A percentile compares a stretch with the other conserved stretches of the same genome.
Evolutionary conservation across 2,797 vertebrate genomes (phyloP).

Genomic region (Falco concolor): DNA sequence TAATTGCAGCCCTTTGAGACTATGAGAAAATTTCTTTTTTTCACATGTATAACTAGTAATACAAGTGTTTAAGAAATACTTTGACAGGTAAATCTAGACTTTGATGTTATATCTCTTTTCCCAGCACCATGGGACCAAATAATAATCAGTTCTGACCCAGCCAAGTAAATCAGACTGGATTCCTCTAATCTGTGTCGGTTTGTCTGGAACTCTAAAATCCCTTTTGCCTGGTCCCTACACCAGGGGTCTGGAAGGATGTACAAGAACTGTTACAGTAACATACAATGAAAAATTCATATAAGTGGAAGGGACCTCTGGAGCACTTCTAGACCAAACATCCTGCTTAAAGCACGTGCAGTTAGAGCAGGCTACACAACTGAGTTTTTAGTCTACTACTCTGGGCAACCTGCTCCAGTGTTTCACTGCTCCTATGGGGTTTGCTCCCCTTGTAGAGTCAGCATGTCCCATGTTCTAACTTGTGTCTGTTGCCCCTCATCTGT

Average conservation of each 20-base stretch:
- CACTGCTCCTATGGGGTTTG: accelerated
- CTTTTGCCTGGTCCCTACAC: background rate
- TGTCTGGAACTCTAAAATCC: background rate
- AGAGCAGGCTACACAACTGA: background rate
- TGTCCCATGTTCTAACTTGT: background rate
- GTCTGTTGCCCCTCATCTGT: background rate
- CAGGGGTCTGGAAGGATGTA: background rate
- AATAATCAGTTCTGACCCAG: background rate
- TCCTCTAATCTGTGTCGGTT: background rate
- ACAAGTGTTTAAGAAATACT: background rate
- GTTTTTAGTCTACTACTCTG: background rate
- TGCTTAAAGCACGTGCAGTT: background rate
- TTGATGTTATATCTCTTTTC: background rate
- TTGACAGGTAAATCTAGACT: background rate
- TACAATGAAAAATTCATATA: background rate
- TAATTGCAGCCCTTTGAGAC: background rate
- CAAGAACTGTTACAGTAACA: background rate
- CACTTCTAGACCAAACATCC: background rate
- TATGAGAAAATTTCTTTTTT: background rate
- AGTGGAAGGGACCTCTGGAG: background rate
- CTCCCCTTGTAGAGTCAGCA: background rate
- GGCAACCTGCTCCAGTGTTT: background rate
- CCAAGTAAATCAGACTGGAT: background rate
- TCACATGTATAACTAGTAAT: background rate
- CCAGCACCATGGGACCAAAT: background rate